phyloP scores from a whole-genome alignment of 2,797 vertebrate species.

The Chelon auratus region DNA sequence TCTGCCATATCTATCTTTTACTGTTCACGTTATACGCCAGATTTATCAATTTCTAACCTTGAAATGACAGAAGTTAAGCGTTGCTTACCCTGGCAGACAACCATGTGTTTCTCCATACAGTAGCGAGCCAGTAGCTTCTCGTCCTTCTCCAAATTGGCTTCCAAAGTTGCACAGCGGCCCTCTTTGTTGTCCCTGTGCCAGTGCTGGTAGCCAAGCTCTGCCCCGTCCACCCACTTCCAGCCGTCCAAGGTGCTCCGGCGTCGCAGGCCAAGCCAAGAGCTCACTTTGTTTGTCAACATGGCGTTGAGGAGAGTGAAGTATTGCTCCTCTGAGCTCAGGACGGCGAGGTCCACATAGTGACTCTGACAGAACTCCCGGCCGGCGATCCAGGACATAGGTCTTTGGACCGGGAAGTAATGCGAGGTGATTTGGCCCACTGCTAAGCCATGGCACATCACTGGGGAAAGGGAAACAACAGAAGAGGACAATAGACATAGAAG shows the following conservation, averaged over 20 bases:
- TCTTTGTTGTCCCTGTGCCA: slow-evolving; percentile 46
- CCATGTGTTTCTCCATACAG: slow-evolving; percentile 52
- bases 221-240: slow-evolving; percentile 62
- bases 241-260: background rate
- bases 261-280: slow-evolving; percentile 68
- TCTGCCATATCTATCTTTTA: no score
- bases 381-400: slow-evolving; percentile 39
- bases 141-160: slow-evolving; percentile 33
- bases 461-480: background rate
- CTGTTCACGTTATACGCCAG: no score
- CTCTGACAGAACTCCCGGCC: slow-evolving; percentile 55
- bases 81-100: slow-evolving; percentile 66
- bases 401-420: slow-evolving; percentile 28
- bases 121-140: slow-evolving; percentile 57
- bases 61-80: background rate
- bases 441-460: slow-evolving; percentile 49
- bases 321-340: slow-evolving; percentile 54
- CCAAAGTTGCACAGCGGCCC: slow-evolving; percentile 58
- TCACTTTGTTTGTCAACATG: slow-evolving; percentile 12
- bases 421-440: slow-evolving; percentile 22
- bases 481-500: background rate
- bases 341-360: slow-evolving; percentile 64
- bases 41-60: background rate
- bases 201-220: slow-evolving; percentile 42
- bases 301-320: slow-evolving; percentile 44